phyloP scores from a whole-genome alignment of 2,113 vertebrate species.

The Pongo abelii region DNA sequence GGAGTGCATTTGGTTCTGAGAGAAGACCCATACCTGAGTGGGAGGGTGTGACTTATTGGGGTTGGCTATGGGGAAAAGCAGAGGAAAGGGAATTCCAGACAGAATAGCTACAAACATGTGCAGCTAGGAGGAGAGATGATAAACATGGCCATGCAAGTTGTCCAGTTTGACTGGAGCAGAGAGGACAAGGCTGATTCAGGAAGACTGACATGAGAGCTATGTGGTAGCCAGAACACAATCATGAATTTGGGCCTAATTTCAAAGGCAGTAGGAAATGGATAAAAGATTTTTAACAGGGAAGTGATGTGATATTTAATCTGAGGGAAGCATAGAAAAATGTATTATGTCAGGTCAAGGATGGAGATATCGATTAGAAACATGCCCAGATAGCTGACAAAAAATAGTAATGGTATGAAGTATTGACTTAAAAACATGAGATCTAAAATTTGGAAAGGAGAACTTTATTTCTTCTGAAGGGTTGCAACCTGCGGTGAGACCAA shows the following conservation, averaged over 20 bases:
- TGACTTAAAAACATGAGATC: no score
- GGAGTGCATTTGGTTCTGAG: background rate
- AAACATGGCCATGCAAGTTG: background rate
- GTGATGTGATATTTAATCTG: background rate
- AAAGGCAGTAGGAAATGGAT: background rate
- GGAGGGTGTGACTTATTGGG: background rate
- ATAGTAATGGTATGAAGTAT: background rate
- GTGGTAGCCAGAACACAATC: background rate
- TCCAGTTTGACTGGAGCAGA: background rate
- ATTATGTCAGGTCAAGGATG: background rate
- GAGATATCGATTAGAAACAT: background rate
- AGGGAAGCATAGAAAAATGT: background rate
- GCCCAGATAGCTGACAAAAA: background rate
- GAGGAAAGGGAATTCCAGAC: background rate
- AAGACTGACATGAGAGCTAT: background rate
- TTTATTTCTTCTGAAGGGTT: no score
- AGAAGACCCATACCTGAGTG: background rate
- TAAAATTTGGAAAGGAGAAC: no score
- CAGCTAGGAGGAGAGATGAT: background rate
- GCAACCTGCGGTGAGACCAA: no score
- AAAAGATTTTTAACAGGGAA: background rate
- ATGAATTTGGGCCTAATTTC: background rate
- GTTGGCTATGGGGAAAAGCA: background rate
- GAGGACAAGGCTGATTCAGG: background rate
- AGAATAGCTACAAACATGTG: background rate